Evolutionary conservation across 2,797 vertebrate species (phyloP).

Genomic region (Taeniopygia guttata): DNA sequence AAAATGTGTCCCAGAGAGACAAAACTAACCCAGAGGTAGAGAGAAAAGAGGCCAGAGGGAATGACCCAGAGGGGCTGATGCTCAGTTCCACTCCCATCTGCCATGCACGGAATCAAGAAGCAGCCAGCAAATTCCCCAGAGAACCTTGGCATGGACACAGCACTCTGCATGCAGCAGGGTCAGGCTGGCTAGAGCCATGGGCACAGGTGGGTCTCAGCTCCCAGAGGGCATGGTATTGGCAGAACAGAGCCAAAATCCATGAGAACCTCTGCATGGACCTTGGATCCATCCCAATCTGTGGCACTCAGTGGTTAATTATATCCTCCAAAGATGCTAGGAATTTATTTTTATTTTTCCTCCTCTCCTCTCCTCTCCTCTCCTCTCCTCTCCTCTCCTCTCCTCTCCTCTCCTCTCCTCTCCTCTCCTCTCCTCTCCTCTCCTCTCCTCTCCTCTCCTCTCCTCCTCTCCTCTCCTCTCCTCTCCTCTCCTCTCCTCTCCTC

Average conservation of each 20-base stretch:
- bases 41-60: background rate
- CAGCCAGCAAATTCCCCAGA: background rate
- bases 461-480: too few species aligned
- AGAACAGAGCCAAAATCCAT: background rate
- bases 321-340: background rate
- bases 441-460: too few species aligned
- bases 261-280: background rate
- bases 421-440: too few species aligned
- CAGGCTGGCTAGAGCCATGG: background rate
- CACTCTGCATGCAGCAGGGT: background rate
- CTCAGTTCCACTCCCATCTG: background rate
- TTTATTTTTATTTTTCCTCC: background rate
- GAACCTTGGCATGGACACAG: background rate
- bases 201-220: background rate
- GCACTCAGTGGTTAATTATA: background rate
- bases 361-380: background rate
- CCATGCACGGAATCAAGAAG: fast-evolving
- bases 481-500: too few species aligned
- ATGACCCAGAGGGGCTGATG: background rate
- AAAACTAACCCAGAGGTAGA: background rate
- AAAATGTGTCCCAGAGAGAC: background rate
- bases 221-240: fast-evolving
- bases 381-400: too few species aligned
- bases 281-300: background rate
- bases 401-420: background rate